phyloP scores from a whole-genome alignment of 2,113 vertebrate species.

The Motacilla alba region DNA sequence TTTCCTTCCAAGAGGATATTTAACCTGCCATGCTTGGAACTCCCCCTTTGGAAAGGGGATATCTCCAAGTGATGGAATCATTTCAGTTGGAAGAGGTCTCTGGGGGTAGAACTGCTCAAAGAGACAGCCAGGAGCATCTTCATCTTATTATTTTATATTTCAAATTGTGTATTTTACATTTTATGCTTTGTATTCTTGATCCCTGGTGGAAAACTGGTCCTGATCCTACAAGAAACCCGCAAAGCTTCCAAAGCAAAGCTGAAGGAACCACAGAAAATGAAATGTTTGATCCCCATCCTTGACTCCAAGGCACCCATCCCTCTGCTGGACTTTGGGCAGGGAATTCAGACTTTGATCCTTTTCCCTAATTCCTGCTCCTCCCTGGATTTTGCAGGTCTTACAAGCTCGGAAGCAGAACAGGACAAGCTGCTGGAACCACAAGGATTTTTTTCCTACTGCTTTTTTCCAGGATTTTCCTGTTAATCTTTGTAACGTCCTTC shows the following conservation, averaged over 20 bases:
- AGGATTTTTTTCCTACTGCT: neutral
- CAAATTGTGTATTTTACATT: neutral
- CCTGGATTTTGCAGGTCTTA: neutral
- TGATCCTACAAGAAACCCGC: rapidly evolving
- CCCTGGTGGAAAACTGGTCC: neutral
- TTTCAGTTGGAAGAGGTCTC: neutral
- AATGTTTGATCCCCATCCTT: neutral
- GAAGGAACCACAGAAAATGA: neutral
- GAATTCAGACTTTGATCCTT: neutral
- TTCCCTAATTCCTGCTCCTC: neutral
- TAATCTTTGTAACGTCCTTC: neutral
- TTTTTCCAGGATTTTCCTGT: neutral
- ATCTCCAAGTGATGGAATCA: neutral
- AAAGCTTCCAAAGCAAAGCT: neutral
- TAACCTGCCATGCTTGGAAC: neutral
- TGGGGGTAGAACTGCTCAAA: neutral
- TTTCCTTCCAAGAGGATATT: neutral
- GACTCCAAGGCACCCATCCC: neutral
- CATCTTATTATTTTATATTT: neutral
- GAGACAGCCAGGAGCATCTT: neutral
- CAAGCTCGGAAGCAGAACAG: neutral
- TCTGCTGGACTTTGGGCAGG: neutral
- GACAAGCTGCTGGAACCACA: neutral
- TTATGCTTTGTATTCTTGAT: neutral
- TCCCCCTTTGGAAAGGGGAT: neutral